Percentiles rank a stretch among this genome's conserved stretches.
These are phyloP conservation scores for Lytechinus variegatus DNA, from an alignment of 35 echinoderm and acorn worm genomes.

Conservation along the genomic window DNA sequence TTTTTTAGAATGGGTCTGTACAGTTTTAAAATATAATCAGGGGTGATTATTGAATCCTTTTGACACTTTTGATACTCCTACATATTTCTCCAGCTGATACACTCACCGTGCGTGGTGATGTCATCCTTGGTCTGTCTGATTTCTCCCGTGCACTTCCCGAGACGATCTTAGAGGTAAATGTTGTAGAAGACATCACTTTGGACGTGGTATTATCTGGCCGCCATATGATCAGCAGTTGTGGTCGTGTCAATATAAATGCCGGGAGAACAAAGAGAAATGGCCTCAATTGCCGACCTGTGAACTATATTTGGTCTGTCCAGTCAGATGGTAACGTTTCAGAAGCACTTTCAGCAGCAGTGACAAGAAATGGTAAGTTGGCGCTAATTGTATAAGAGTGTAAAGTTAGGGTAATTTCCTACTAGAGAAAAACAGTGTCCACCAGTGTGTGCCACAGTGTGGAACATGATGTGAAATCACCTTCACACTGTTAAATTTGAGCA, in stretches of 20 bases:
- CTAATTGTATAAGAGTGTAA: too few relatives aligned
- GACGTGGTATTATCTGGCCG: background rate
- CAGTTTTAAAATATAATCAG: too few relatives aligned
- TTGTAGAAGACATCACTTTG: background rate
- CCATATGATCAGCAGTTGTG: background rate
- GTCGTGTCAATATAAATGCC: background rate
- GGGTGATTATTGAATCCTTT: background rate
- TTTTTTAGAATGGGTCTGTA: too few relatives aligned
- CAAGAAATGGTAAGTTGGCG: background rate
- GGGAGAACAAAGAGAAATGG: background rate
- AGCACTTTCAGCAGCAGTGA: background rate
- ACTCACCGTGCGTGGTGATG: background rate
- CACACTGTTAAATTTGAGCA: too few relatives aligned
- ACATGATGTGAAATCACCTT: too few relatives aligned
- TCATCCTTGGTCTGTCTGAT: background rate
- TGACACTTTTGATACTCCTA: background rate
- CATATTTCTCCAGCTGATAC: background rate
- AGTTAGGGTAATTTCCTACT: too few relatives aligned
- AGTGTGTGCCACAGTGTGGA: too few relatives aligned
- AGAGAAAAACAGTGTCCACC: too few relatives aligned
- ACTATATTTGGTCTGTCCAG: background rate
- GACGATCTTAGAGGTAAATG: background rate
- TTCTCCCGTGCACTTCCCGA: background rate
- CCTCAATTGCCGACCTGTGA: background rate
- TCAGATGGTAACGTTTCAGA: background rate